Evolutionary conservation across 2,113 vertebrate genomes (phyloP).

Genomic region (Ptilonorhynchus violaceus): DNA sequence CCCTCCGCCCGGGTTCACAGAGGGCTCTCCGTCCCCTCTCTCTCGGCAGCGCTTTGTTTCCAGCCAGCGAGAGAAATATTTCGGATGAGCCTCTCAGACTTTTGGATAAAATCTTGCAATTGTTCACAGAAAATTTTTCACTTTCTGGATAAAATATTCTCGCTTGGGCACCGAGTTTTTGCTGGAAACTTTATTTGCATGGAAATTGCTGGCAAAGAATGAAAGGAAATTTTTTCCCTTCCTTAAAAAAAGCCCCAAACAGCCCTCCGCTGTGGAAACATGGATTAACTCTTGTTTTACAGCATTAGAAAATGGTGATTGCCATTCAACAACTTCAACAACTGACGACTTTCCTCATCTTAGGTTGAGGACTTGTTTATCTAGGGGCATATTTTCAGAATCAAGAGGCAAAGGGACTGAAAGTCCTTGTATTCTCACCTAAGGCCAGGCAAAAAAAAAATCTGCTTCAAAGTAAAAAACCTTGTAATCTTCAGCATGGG

Average conservation of each 20-base stretch:
- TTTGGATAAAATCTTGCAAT: conserved; percentile 29
- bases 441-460: not conserved
- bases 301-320: not conserved
- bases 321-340: not conserved
- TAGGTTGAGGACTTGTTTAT: not conserved
- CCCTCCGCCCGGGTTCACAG: too few relatives aligned
- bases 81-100: not conserved
- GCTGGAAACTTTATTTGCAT: conserved; percentile 55
- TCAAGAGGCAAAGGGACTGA: not conserved
- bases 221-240: conserved; percentile 11
- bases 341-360: not conserved
- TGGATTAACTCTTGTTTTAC: conserved; percentile 46
- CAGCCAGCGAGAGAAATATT: not conserved
- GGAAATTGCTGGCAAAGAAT: conserved; percentile 60
- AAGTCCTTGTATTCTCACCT: not conserved
- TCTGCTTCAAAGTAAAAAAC: not conserved
- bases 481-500: not conserved
- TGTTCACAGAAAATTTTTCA: conserved; percentile 34
- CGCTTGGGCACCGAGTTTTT: not conserved
- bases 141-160: conserved; percentile 28
- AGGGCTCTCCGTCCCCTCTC: not conserved
- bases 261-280: conserved; percentile 22
- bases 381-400: not conserved
- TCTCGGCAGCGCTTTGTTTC: not conserved
- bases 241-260: not conserved